These are phyloP conservation scores for Drosophila ohnishii DNA, from an alignment of 1,140 invertebrate species.

Conservation along the genomic window DNA sequence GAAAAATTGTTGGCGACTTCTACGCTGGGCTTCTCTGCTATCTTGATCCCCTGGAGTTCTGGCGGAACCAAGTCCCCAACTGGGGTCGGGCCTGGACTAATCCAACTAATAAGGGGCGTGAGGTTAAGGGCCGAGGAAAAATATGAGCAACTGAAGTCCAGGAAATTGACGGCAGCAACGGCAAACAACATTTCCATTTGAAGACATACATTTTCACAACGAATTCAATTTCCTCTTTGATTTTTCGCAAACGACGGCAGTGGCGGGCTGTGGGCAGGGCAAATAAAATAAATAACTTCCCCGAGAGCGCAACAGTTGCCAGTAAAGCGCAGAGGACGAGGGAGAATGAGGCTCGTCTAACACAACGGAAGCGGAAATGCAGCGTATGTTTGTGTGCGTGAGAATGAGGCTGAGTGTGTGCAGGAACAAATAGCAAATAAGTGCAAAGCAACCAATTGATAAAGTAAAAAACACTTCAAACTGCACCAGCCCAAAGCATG, in stretches of 20 bases:
- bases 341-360: slow-evolving; percentile 50
- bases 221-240: slow-evolving; percentile 82
- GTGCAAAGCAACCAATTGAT: slow-evolving; percentile 82
- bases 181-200: slow-evolving; percentile 79
- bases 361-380: slow-evolving; percentile 77
- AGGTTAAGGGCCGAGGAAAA: slow-evolving; percentile 17
- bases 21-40: slow-evolving; percentile 23
- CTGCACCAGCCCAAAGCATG: slow-evolving; percentile 51
- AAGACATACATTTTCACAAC: slow-evolving; percentile 79
- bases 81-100: slow-evolving; percentile 47
- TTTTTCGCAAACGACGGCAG: slow-evolving; percentile 74
- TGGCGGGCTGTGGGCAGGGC: slow-evolving; percentile 48
- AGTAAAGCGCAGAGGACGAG: slow-evolving; percentile 28
- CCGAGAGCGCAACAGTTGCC: slow-evolving; percentile 75
- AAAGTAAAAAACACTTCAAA: slow-evolving; percentile 81
- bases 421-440: slow-evolving; percentile 80
- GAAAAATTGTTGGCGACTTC: slow-evolving; percentile 63
- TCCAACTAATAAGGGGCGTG: slow-evolving; percentile 61
- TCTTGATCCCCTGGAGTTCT: slow-evolving; percentile 10
- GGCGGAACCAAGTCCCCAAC: neutral
- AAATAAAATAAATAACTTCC: slow-evolving; percentile 82
- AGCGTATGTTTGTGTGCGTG: slow-evolving; percentile 52
- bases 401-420: slow-evolving; percentile 26
- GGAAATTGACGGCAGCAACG: slow-evolving; percentile 73
- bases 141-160: slow-evolving; percentile 51